These are phyloP conservation scores for Elysia crispata DNA, from an alignment of 2,888 invertebrate genomes.

Conservation along the genomic window DNA sequence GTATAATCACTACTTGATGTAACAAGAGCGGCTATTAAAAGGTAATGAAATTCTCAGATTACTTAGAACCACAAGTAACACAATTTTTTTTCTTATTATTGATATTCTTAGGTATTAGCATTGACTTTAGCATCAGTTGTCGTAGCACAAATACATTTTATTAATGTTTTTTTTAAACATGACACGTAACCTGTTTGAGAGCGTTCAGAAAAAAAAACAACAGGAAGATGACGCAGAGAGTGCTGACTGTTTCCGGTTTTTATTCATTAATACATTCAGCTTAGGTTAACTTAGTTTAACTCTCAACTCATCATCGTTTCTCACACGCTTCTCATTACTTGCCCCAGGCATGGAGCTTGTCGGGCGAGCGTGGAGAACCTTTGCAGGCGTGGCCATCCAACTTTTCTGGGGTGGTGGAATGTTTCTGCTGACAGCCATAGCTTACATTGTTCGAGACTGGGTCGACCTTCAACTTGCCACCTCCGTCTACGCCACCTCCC, in stretches of 20 bases:
- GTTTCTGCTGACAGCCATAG: slow-evolving; percentile 10
- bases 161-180: too few relatives aligned
- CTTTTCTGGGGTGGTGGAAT: slow-evolving; percentile 11
- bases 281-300: background rate
- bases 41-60: too few relatives aligned
- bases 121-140: background rate
- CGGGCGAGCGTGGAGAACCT: background rate
- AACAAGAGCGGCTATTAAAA: too few relatives aligned
- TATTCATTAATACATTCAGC: background rate
- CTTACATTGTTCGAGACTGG: slow-evolving; percentile 27
- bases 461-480: slow-evolving; percentile 1
- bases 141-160: background rate
- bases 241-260: background rate
- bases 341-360: slow-evolving; percentile 32
- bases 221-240: too few relatives aligned
- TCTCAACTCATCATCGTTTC: background rate
- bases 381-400: slow-evolving; percentile 27
- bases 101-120: background rate
- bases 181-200: too few relatives aligned
- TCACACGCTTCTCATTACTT: background rate
- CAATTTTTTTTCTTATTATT: too few relatives aligned
- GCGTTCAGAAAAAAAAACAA: too few relatives aligned
- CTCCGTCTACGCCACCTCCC: slow-evolving; percentile 20
- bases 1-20: too few relatives aligned
- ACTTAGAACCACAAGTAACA: too few relatives aligned